Conservation (phyloP, 2,888 invertebrate genomes). For the Mellilla xanthometata region DNA sequence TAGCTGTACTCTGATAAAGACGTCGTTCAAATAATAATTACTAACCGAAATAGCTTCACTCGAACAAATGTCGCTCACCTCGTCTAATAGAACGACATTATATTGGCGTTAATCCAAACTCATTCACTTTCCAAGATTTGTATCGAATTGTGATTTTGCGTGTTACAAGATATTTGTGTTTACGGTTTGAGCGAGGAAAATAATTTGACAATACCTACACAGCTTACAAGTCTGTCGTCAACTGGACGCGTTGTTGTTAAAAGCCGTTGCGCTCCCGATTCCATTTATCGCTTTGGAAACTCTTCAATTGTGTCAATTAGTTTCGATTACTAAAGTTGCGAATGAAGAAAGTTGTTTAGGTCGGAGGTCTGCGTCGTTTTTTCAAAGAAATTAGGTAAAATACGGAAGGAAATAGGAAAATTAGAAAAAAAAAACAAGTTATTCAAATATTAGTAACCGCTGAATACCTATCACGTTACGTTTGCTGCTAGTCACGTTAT, state of each 20-base stretch:
- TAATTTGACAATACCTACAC: not conserved
- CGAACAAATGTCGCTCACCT: constrained; percentile 72
- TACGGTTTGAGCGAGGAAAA: constrained; percentile 32
- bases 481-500: no score
- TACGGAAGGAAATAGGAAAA: no score
- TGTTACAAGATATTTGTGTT: constrained; percentile 47
- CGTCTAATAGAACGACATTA: constrained; percentile 56
- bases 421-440: no score
- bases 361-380: no score
- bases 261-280: not conserved
- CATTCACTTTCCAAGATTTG: constrained; percentile 54
- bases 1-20: constrained; percentile 23
- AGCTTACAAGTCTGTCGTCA: constrained; percentile 9
- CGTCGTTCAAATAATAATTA: constrained; percentile 44
- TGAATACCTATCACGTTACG: no score
- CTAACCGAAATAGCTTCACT: constrained; percentile 65
- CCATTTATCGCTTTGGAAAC: not conserved
- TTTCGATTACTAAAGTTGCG: no score
- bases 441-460: no score
- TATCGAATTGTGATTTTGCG: constrained; percentile 34
- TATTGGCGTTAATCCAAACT: constrained; percentile 65
- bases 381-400: no score
- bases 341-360: no score
- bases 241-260: constrained; percentile 16
- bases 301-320: not conserved